A percentile compares a stretch with the other conserved stretches of the same genome.
Evolutionary conservation across 2,113 vertebrate species (phyloP).

Genomic region (Macrotis lagotis): DNA sequence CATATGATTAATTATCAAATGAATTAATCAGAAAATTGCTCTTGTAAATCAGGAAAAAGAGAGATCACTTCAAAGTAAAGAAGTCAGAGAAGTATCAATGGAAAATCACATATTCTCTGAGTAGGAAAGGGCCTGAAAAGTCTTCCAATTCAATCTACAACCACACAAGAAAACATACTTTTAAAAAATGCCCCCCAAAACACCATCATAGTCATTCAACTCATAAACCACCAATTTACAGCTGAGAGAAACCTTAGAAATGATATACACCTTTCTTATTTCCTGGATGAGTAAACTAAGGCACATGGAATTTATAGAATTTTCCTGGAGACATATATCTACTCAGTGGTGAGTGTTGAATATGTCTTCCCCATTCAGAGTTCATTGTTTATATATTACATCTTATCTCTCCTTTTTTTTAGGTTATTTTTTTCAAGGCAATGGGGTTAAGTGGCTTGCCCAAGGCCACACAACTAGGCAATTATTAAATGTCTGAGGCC

Average conservation of each 20-base stretch:
- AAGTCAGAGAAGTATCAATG: background rate
- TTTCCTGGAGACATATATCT: background rate
- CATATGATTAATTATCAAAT: background rate
- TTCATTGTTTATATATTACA: background rate
- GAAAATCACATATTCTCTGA: background rate
- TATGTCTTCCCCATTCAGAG: background rate
- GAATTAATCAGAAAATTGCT: no score
- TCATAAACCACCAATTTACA: background rate
- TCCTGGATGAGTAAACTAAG: background rate
- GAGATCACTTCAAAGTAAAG: rapidly evolving
- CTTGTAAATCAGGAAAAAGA: background rate
- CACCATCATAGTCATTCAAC: background rate
- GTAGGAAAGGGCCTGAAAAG: no score
- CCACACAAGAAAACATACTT: background rate
- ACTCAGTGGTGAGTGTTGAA: background rate
- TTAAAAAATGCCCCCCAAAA: background rate
- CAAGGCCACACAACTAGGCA: no score
- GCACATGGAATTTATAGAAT: background rate
- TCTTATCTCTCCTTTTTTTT: no score
- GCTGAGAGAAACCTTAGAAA: background rate
- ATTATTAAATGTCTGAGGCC: no score
- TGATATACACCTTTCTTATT: background rate
- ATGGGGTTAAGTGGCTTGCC: no score
- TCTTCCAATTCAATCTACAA: background rate
- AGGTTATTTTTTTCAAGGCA: no score